These are phyloP conservation scores for Triops cancriformis DNA, from an alignment of 1,140 invertebrate genomes.

Conservation along the genomic window DNA sequence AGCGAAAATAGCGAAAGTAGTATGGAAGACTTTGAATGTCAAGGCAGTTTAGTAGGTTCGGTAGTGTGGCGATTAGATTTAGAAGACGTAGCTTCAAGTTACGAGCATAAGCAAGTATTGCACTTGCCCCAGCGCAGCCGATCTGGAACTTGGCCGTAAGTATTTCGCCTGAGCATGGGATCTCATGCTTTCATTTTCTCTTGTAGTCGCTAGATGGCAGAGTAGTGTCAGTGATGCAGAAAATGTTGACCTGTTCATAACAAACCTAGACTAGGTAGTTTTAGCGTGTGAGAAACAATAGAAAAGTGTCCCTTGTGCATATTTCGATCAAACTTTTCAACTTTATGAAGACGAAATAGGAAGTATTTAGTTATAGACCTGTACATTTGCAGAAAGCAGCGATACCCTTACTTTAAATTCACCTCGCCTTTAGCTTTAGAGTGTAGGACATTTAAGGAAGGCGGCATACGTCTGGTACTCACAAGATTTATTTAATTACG, in stretches of 20 bases:
- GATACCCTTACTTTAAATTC: no score
- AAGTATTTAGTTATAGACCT: no score
- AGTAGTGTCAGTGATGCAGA: neutral
- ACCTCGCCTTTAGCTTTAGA: no score
- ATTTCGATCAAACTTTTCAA: no score
- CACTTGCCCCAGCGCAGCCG: neutral
- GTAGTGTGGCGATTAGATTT: slow-evolving; percentile 20
- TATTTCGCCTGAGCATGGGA: neutral
- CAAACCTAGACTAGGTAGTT: neutral
- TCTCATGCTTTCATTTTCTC: neutral
- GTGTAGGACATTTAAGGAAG: no score
- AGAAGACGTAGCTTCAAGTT: slow-evolving; percentile 18
- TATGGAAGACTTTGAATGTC: slow-evolving; percentile 6
- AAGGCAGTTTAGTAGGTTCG: neutral
- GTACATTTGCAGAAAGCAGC: no score
- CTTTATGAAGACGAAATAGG: no score
- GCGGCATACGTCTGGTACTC: no score
- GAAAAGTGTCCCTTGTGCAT: neutral
- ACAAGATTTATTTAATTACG: neutral
- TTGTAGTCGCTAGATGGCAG: neutral
- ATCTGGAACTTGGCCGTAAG: slow-evolving; percentile 28
- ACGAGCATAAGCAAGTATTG: neutral
- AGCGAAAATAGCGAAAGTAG: slow-evolving; percentile 1
- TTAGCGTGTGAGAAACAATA: neutral
- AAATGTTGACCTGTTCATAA: neutral